Base-by-base conservation (phyloP, 2,888 invertebrate genomes). In the Xestia c-nigrum region DNA sequence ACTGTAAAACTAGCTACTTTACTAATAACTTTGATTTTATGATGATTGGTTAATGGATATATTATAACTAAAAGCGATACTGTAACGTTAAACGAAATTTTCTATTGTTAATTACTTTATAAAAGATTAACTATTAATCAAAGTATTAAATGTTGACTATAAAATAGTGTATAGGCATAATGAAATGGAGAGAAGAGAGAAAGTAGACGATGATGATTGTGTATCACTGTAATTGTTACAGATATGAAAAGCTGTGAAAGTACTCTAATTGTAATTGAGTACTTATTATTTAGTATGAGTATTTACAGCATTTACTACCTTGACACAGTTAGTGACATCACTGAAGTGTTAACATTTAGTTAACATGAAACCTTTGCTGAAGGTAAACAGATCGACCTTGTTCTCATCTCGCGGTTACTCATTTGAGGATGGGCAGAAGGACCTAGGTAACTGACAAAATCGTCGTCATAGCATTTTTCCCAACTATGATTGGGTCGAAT, bases 301-400 rank as follows among this genome's bases (percentile, higher is more conserved):
- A 74, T 61, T 74, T 31, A 80, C 47, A 16, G 19, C 78, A 73
- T 76, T 63, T 71, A 77, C 74, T 55, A 67, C 87, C 87, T 87
- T 87, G 87, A 80, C 87, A 87, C 16, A 84, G 73, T 66, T 81
- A 71, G 65, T 73, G 69, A 74, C 68, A 78, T 82, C 80, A 86
- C 77, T 71, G 16, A 68, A 74, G 86, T 86, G 88, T 76, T 87
- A 87, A 87, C 78, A 84, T 84, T 85, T 79, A 80, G 88, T 84
- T 87, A 87, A 77, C 87, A 76, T 78, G 86, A 84, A 87, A 84
- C 88, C 81, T 84, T 78, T 77, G 57, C 68, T 65, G 61, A 67
- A 73, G 69, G 71, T 59, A 76, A 73, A 59, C 73, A 63, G 63
- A 69, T 59, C 12, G n/a, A 40, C 76, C 84, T 81, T 78, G 75